Evolutionary conservation across 2,797 vertebrate genomes (phyloP), one percentile per base, ranked within the genome.

Genomic region (Danionella dracula): DNA sequence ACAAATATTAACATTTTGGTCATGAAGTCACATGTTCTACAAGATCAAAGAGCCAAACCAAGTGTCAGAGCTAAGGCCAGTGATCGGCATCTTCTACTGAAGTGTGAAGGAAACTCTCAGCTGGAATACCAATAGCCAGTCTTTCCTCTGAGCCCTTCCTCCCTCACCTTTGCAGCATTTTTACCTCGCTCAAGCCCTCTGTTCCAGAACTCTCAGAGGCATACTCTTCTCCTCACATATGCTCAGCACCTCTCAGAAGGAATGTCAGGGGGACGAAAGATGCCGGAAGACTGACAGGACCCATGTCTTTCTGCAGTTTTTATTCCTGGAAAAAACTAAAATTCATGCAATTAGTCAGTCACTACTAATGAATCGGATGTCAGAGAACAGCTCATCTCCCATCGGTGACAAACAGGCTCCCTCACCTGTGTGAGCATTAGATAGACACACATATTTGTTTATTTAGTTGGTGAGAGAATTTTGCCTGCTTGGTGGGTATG

Each of bases 231-330:
- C 45, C 51, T 53, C 70, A 76, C 76, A 70, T 76, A 83, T 79
- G 76, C 80, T 49, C 46, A 70, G n/a, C 16, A 37, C 44, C 51
- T 61, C 66, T 58, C 66, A 3, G 41, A 50, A 42, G 68, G 57
- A 44, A 54, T 23, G 58, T 68, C 6, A 50, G 70, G 74, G 82
- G 86, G 85, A 86, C 84, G 82, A 80, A 65, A 72, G 78, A n/a
- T n/a, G n/a, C n/a, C 70, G 67, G 76, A 81, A 85, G 87, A 90
- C 81, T 67, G 87, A 85, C 83, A 81, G 76, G 54, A 53, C 71
- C 67, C 12, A 6, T 50, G 10, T 29, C 74, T 68, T 73, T 66
- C 56, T n/a, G 41, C 70, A 72, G 58, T 64, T 71, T 60, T n/a
- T n/a, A n/a, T n/a, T 55, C 54, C 19, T 65, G 53, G 57, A 53